Evolutionary conservation across 35 echinoderm and acorn worm genomes (phyloP).

Genomic region (Anneissia japonica): DNA sequence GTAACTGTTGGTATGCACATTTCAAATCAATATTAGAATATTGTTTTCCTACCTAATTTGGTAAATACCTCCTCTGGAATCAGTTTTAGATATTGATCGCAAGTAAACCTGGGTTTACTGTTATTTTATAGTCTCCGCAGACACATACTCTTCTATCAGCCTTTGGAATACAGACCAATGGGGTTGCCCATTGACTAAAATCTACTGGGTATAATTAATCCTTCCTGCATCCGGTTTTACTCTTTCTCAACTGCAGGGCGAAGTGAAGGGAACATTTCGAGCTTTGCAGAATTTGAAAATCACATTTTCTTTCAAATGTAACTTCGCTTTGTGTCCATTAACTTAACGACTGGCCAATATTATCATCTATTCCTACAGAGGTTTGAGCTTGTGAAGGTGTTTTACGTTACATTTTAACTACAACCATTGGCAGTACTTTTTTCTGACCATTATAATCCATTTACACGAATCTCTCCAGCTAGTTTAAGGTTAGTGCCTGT

Average conservation of each 20-base stretch:
- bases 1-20: background rate
- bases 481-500: background rate
- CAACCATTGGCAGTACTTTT: background rate
- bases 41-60: too few species aligned
- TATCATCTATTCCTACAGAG: too few species aligned
- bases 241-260: constrained; percentile 13
- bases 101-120: too few species aligned
- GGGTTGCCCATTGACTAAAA: constrained; percentile 24
- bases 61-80: too few species aligned
- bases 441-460: background rate
- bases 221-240: constrained; percentile 4
- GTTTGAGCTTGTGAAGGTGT: background rate
- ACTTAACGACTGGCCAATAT: background rate
- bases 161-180: constrained; percentile 37
- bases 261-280: constrained; percentile 31
- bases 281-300: constrained; percentile 28
- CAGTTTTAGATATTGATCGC: too few species aligned
- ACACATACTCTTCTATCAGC: constrained; percentile 29
- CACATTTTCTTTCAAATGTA: constrained; percentile 17
- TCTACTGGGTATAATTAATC: constrained; percentile 31
- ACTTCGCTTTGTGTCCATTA: constrained; percentile 7
- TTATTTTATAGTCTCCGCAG: constrained; percentile 34
- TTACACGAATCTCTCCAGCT: too few species aligned
- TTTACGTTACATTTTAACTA: background rate
- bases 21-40: too few species aligned